Conservation (phyloP, 2,797 vertebrate genomes). For the Propithecus perrieri region DNA sequence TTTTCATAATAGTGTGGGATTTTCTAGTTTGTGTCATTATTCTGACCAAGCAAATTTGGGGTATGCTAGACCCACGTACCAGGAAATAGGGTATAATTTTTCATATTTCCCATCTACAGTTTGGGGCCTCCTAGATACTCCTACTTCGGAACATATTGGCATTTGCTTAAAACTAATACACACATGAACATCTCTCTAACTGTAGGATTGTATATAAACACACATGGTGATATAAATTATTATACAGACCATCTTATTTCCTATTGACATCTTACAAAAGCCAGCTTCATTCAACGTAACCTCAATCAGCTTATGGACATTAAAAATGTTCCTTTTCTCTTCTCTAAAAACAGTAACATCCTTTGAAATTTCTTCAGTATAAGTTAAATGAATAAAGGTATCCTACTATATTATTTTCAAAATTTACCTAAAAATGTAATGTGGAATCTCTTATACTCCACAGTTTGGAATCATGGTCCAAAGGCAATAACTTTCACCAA, state of each 20-base stretch:
- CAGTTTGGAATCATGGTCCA: neutral
- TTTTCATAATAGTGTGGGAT: neutral
- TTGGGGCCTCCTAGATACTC: neutral
- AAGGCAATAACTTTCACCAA: slow-evolving; percentile 33
- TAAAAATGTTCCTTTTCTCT: neutral
- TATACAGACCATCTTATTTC: neutral
- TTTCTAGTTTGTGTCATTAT: slow-evolving; percentile 14
- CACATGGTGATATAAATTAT: neutral
- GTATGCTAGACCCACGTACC: neutral
- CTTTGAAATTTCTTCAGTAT: slow-evolving; percentile 9
- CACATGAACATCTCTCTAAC: neutral
- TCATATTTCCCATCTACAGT: neutral
- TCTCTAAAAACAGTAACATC: slow-evolving; percentile 33
- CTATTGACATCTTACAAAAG: neutral
- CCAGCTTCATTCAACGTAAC: neutral
- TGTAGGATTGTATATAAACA: neutral
- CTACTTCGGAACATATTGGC: neutral
- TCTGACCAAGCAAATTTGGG: slow-evolving; percentile 25
- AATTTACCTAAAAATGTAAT: slow-evolving; percentile 55
- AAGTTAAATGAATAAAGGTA: slow-evolving; percentile 29
- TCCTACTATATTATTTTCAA: neutral
- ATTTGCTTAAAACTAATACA: slow-evolving; percentile 3
- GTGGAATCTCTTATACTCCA: slow-evolving; percentile 18
- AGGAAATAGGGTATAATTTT: neutral
- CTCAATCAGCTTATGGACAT: neutral